These are phyloP conservation scores for Cyaniris semiargus DNA, from an alignment of 2,888 invertebrate species.

Conservation along the genomic window DNA sequence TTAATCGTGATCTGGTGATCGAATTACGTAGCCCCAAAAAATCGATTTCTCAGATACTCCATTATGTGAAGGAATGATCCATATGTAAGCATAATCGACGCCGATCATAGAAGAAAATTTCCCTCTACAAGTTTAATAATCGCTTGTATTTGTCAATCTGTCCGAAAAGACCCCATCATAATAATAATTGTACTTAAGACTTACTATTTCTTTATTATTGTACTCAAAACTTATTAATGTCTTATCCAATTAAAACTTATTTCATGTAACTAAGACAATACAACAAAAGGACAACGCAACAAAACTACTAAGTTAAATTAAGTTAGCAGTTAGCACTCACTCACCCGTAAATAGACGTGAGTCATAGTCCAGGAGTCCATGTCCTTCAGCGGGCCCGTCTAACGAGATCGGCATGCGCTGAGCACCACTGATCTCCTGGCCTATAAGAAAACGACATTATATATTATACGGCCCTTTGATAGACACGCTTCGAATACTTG, in stretches of 20 bases:
- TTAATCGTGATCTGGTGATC: too few species aligned
- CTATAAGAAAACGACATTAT: conserved; percentile 24
- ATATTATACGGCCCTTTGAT: conserved; percentile 15
- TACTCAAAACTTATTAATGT: too few species aligned
- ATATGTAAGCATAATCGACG: too few species aligned
- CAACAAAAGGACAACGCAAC: not conserved
- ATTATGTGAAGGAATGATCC: too few species aligned
- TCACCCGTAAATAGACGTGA: conserved; percentile 13
- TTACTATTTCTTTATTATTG: too few species aligned
- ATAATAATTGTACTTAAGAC: too few species aligned
- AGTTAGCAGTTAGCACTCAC: not conserved
- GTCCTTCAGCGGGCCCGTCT: not conserved
- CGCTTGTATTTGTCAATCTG: too few species aligned
- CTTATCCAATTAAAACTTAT: not conserved
- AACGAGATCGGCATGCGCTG: conserved; percentile 24
- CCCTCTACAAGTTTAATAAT: too few species aligned
- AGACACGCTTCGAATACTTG: not conserved
- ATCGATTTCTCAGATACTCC: too few species aligned
- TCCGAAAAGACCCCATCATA: too few species aligned
- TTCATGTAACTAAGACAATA: not conserved
- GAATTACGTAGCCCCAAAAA: too few species aligned
- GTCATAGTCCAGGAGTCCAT: conserved; percentile 7
- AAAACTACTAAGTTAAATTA: not conserved
- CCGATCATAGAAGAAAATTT: too few species aligned
- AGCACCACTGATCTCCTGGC: conserved; percentile 2